phyloP scores from a whole-genome alignment of 2,113 vertebrate species.

The Tylochromis polylepis region DNA sequence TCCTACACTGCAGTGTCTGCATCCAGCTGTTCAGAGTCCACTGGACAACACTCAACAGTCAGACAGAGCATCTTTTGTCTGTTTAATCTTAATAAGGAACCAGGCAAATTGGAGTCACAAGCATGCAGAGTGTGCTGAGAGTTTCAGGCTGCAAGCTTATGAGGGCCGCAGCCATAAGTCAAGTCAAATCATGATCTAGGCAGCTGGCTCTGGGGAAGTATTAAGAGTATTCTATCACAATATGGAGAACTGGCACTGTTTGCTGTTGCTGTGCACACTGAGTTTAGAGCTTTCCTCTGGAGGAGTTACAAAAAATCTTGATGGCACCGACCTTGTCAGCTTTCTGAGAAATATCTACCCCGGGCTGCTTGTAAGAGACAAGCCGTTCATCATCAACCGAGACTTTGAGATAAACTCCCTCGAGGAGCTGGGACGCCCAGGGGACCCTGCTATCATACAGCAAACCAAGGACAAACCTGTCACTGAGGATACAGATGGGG shows the following conservation, averaged over 20 bases:
- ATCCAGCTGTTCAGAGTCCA: constrained; percentile 3
- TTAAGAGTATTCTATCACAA: background rate
- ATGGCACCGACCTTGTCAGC: constrained; percentile 28
- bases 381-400: constrained; percentile 20
- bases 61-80: constrained; percentile 57
- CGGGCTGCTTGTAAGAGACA: constrained; percentile 6
- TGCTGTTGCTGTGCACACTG: constrained; percentile 43
- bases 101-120: constrained; percentile 66
- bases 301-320: constrained; percentile 16
- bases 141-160: background rate
- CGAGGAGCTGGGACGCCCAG: background rate
- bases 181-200: constrained; percentile 19
- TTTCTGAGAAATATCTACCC: constrained; percentile 51
- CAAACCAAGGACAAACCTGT: background rate
- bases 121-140: background rate
- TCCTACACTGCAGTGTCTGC: background rate
- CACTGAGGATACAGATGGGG: background rate
- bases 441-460: background rate
- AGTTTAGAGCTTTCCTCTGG: background rate
- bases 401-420: constrained; percentile 20
- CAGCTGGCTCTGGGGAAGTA: background rate
- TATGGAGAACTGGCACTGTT: constrained; percentile 50
- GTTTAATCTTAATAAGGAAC: background rate
- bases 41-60: background rate
- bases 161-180: background rate